Evolutionary conservation across 2,797 vertebrate genomes (phyloP).

Genomic region (Pyrocephalus nanus): DNA sequence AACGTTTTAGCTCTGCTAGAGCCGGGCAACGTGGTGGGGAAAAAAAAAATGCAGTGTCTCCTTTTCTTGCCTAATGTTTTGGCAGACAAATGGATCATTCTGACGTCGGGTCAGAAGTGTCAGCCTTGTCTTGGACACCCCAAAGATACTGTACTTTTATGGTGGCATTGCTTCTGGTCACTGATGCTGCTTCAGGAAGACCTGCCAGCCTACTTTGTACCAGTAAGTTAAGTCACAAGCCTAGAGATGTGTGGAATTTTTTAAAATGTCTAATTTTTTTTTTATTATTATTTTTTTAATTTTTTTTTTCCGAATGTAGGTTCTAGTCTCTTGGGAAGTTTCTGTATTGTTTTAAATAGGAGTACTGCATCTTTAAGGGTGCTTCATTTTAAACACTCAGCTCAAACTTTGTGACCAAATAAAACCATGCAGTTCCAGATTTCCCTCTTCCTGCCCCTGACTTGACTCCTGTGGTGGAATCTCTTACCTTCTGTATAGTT

Average conservation of each 20-base stretch:
- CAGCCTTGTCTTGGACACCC: slow-evolving; percentile 22
- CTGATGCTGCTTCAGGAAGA: slow-evolving; percentile 6
- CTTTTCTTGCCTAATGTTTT: slow-evolving; percentile 38
- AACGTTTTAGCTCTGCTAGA: slow-evolving; percentile 42
- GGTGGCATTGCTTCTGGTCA: not conserved
- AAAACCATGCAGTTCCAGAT: slow-evolving; percentile 21
- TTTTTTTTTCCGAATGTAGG: slow-evolving; percentile 36
- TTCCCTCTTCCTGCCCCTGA: not conserved
- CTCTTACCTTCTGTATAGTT: slow-evolving; percentile 48
- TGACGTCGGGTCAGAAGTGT: not conserved
- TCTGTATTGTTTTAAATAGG: slow-evolving; percentile 61
- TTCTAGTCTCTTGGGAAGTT: slow-evolving; percentile 63
- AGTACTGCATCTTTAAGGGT: slow-evolving; percentile 58
- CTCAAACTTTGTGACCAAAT: slow-evolving; percentile 58
- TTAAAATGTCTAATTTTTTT: slow-evolving; percentile 5
- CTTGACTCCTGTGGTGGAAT: slow-evolving; percentile 55
- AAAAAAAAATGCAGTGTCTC: slow-evolving; percentile 26
- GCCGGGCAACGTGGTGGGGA: not conserved
- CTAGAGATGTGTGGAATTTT: slow-evolving; percentile 44
- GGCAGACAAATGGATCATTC: slow-evolving; percentile 47
- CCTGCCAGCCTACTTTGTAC: slow-evolving; percentile 51
- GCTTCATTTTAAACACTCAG: slow-evolving; percentile 53
- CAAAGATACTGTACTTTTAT: slow-evolving; percentile 22
- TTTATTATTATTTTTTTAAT: not conserved
- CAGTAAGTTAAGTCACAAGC: slow-evolving; percentile 55